A percentile compares a stretch with the other conserved stretches of the same genome.
Conservation (phyloP, 2,797 vertebrate genomes). For the Phoeniculus purpureus region DNA sequence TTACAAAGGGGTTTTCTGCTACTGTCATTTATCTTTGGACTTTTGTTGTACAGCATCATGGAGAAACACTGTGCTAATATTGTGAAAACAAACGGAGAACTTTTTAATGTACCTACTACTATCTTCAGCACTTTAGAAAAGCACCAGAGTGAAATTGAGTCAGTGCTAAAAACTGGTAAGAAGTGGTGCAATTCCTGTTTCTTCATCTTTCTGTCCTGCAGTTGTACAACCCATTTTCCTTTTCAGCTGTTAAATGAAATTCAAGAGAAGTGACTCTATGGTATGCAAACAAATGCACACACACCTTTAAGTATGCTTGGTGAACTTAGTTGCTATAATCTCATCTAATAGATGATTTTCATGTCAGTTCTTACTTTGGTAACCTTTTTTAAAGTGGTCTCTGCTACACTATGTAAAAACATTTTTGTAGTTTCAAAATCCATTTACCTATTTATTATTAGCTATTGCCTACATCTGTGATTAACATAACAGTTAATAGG, state of each 20-base stretch:
- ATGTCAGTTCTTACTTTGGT: too few relatives aligned
- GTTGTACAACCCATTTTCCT: neutral
- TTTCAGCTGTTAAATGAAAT: neutral
- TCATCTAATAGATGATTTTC: neutral
- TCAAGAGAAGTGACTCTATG: neutral
- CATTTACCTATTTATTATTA: neutral
- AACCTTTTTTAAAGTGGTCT: too few relatives aligned
- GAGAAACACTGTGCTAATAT: neutral
- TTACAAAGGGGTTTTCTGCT: neutral
- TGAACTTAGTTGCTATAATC: neutral
- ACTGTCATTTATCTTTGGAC: neutral
- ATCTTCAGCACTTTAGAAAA: slow-evolving; percentile 47
- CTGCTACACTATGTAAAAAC: neutral
- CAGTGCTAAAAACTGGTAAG: neutral
- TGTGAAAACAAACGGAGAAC: neutral
- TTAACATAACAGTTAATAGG: neutral
- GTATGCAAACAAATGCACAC: neutral
- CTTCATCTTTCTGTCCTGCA: neutral
- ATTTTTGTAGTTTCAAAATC: neutral
- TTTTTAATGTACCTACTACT: neutral
- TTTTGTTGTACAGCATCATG: neutral
- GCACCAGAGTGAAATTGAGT: neutral
- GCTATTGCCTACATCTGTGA: neutral
- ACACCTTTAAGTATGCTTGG: neutral
- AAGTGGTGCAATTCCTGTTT: neutral